Base-by-base conservation (phyloP, 1,140 invertebrate genomes). In the Drosophila funebris region DNA sequence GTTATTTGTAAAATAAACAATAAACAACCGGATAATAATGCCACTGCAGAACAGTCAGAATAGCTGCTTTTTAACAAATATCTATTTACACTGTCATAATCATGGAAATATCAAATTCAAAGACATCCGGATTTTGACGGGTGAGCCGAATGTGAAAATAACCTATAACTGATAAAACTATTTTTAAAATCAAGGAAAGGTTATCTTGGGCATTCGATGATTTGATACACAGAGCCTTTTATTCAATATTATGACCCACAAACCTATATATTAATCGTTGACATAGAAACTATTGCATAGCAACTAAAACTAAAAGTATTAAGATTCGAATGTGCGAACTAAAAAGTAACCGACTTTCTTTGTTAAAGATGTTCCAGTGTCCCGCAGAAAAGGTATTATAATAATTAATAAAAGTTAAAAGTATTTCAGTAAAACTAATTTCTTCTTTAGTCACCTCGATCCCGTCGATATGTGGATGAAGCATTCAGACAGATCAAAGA, bases 401-500 rank as follows among this genome's bases (percentile, higher is more conserved):
- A 0, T 16, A 2, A 20, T 27, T 46, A 1, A 31, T 11, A 18
- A 4, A 22, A 33, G 8, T 6, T n/a, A 3, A 1, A 7, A 13
- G 9, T 27, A 43, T n/a, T 14, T 2, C 1, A 13, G 9, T 24
- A 8, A 2, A 33, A 13, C 3, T 46, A 9, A 24, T 31, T 5
- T 27, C 24, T 27, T 1, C 5, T 31, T 20, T 11, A 85, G 82
- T 44, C 82, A 3, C 56, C 27, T 8, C 68, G 90, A 33, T 79
- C 90, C 0, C 20, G 37, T 4, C 71, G 76, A 5, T 91, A 91
- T 73, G 82, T 91, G 14, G 84, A 91, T 24, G 73, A 78, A 50
- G 90, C 71, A 8, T 90, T 82, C 53, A 37, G 60, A 1, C 52
- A 63, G n/a, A 78, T 91, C 8, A 61, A 81, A 48, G 9, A 57